These are phyloP conservation scores for Celastrina argiolus DNA, from an alignment of 2,888 invertebrate genomes.

Conservation along the genomic window DNA sequence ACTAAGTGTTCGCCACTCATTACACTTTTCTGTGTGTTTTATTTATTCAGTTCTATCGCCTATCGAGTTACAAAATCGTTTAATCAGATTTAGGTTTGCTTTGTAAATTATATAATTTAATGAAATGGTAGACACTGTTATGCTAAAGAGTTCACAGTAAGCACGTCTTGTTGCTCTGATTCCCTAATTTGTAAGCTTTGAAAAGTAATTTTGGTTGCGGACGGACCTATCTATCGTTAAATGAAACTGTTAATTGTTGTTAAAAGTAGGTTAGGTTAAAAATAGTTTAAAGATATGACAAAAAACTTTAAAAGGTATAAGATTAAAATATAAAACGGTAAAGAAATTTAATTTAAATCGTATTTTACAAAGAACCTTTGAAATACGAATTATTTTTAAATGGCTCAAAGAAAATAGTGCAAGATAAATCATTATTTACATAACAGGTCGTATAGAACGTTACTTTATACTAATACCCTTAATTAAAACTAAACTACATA, in stretches of 20 bases:
- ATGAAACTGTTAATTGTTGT: neutral
- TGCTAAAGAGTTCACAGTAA: neutral
- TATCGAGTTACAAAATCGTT: too few relatives aligned
- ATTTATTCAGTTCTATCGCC: too few relatives aligned
- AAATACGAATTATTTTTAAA: neutral
- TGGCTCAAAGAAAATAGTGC: neutral
- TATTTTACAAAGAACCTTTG: neutral
- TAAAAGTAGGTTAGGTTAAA: neutral
- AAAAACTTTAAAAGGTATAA: neutral
- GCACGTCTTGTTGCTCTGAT: neutral
- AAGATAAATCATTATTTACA: slow-evolving; percentile 8
- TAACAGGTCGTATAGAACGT: neutral
- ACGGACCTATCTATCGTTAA: neutral
- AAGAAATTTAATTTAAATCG: neutral
- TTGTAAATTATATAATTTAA: neutral
- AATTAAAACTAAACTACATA: slow-evolving; percentile 50
- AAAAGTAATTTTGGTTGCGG: neutral
- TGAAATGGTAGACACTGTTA: neutral
- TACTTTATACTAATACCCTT: slow-evolving; percentile 27
- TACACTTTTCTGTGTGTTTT: too few relatives aligned
- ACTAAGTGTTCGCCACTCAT: too few relatives aligned
- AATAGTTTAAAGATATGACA: neutral
- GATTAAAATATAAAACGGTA: neutral
- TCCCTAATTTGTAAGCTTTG: neutral
- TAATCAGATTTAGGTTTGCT: too few relatives aligned